Evolutionary conservation across 2,113 vertebrate species (phyloP).

Genomic region (Ceyx cyanopectus): DNA sequence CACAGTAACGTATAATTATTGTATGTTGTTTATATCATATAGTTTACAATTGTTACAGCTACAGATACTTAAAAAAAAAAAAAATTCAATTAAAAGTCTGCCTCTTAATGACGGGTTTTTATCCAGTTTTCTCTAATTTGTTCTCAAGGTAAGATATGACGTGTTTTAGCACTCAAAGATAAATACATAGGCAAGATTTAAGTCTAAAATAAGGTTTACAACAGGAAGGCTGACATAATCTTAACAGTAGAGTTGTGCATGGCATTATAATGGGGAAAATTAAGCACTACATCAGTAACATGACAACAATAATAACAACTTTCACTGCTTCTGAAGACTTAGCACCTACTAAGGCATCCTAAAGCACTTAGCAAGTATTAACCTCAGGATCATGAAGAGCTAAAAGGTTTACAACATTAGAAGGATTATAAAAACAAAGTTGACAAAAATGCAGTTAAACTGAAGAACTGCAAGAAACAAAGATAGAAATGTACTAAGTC

Average conservation of each 20-base stretch:
- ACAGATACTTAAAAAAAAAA: background rate
- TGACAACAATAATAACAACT: slow-evolving; percentile 20
- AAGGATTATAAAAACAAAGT: background rate
- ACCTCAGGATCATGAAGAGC: background rate
- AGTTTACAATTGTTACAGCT: background rate
- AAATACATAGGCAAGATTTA: background rate
- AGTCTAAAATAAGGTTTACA: slow-evolving; percentile 22
- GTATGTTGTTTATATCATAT: background rate
- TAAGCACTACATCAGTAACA: background rate
- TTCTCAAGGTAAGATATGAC: background rate
- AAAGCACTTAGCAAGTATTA: background rate
- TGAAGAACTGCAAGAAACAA: background rate
- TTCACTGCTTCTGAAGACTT: background rate
- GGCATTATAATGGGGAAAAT: slow-evolving; percentile 18
- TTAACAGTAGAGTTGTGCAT: background rate
- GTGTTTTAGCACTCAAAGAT: slow-evolving; percentile 6
- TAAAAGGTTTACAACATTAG: slow-evolving; percentile 28
- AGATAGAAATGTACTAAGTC: background rate
- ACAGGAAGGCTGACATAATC: background rate
- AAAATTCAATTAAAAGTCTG: background rate
- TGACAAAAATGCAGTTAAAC: background rate
- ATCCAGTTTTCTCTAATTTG: background rate
- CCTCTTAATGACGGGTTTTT: background rate
- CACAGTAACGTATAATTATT: background rate
- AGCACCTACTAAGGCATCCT: background rate